A percentile compares a stretch with the other conserved stretches of the same genome.
Conservation (phyloP, 2,797 vertebrate genomes). For the Harpagifer antarcticus region DNA sequence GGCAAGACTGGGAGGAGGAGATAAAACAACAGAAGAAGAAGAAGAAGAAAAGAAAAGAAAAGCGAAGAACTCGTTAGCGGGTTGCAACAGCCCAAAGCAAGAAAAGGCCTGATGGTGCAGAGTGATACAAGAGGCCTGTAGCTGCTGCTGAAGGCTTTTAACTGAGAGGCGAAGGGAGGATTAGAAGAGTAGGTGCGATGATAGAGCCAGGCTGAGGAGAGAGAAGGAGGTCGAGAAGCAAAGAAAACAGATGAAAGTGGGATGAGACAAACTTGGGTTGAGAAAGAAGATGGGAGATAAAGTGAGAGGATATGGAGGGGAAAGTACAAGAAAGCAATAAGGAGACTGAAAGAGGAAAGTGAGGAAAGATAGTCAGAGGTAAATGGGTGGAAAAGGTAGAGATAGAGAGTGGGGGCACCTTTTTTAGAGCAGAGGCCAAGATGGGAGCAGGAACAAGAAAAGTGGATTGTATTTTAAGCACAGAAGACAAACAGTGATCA, state of each 20-base stretch:
- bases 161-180: constrained; percentile 18
- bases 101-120: constrained; percentile 31
- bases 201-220: constrained; percentile 23
- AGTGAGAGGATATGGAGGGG: constrained; percentile 18
- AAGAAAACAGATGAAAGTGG: not conserved
- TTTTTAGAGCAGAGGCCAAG: not conserved
- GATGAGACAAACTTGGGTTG: not conserved
- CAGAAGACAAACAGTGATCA: too few species aligned
- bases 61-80: constrained; percentile 60
- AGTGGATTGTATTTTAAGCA: not conserved
- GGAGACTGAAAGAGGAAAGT: not conserved
- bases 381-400: not conserved
- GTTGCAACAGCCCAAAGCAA: constrained; percentile 42
- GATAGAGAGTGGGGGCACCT: not conserved
- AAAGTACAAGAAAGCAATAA: constrained; percentile 8
- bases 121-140: constrained; percentile 39
- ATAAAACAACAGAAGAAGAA: not conserved
- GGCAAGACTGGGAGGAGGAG: not conserved
- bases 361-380: not conserved
- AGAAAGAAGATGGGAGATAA: not conserved
- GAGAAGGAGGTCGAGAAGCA: not conserved
- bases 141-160: constrained; percentile 55
- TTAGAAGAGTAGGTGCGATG: constrained; percentile 16
- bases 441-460: not conserved
- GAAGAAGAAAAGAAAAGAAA: constrained; percentile 42